Evolutionary conservation across 2,888 invertebrate genomes (phyloP), one percentile per base, ranked within the genome.

Genomic region (Acanthococcus lagerstroemiae): DNA sequence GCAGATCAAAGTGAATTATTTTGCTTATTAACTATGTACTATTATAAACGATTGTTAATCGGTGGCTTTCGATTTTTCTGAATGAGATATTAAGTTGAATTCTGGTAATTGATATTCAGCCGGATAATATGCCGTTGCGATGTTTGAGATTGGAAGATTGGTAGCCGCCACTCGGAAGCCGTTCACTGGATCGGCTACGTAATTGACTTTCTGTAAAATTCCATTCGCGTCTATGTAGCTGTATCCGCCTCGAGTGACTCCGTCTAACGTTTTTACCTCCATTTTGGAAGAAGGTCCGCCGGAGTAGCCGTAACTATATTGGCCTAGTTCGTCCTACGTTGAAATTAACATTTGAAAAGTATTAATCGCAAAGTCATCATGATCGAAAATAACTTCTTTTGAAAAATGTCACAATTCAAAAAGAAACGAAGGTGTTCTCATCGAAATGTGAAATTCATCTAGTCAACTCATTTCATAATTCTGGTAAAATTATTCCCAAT

Each of bases 151-250:
- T 15, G 84, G 84, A 68, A 85, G 75, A 74, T 85, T 84, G 12
- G 83, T 83, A 46, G 83, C 84, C 15, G 82, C 77, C 9, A 84
- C 84, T 73, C 84, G 79, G 75, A 85, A 85, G 52, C 85, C 85
- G 72, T 83, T 79, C 66, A 78, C 76, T 44, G 78, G 77, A 76
- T 85, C 84, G 5, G 84, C 81, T 24, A 82, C 78, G 72, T 85
- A 85, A 67, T 82, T 80, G 22, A 84, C 83, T 37, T 82, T 82
- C 74, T 85, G 85, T 9, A 84, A 74, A 66, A 82, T 76, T 2
- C 84, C 84, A 72, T 84, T 72, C 17, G 83, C 83, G 73, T 86
- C 86, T 66, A 86, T 80, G 73, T 85, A 86, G 45, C 84, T 83
- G 73, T 86, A 86, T 50, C 82, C 83, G n/a, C 67, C 63, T 74